Evolutionary conservation across 2,113 vertebrate genomes (phyloP).

Genomic region (Glareola pratincola): DNA sequence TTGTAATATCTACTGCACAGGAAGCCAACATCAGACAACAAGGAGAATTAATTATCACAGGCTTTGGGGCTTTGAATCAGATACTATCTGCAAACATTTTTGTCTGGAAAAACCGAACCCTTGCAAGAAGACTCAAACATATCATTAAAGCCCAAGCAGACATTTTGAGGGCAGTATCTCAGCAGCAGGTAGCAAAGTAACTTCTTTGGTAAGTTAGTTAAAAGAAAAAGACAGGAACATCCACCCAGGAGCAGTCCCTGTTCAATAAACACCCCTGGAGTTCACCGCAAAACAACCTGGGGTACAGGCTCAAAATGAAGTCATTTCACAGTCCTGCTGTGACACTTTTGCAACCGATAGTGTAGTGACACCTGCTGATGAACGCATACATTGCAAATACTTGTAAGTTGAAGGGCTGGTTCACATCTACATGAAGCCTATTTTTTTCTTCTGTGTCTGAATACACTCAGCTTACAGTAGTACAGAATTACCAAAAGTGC

Average conservation of each 20-base stretch:
- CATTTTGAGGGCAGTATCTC: neutral
- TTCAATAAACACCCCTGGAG: neutral
- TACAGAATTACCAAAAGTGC: rapidly evolving
- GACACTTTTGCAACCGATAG: neutral
- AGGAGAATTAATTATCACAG: constrained; percentile 10
- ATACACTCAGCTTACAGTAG: rapidly evolving
- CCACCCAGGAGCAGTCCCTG: neutral
- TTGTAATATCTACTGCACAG: neutral
- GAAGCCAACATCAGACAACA: neutral
- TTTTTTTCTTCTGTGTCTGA: neutral
- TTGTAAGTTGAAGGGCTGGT: neutral
- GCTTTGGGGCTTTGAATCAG: neutral
- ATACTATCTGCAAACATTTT: neutral
- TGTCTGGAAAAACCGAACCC: neutral
- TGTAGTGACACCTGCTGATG: constrained; percentile 14
- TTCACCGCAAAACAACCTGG: neutral
- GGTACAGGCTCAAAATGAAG: neutral
- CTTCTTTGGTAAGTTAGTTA: neutral
- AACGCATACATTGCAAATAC: neutral
- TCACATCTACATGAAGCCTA: neutral
- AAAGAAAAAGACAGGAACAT: neutral
- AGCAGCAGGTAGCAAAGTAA: neutral
- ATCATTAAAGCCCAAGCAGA: neutral
- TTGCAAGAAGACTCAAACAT: neutral
- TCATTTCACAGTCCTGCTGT: rapidly evolving